A percentile compares a stretch with the other conserved stretches of the same genome.
phyloP scores from a whole-genome alignment of 1,140 invertebrate species.

The Eumeta japonica region DNA sequence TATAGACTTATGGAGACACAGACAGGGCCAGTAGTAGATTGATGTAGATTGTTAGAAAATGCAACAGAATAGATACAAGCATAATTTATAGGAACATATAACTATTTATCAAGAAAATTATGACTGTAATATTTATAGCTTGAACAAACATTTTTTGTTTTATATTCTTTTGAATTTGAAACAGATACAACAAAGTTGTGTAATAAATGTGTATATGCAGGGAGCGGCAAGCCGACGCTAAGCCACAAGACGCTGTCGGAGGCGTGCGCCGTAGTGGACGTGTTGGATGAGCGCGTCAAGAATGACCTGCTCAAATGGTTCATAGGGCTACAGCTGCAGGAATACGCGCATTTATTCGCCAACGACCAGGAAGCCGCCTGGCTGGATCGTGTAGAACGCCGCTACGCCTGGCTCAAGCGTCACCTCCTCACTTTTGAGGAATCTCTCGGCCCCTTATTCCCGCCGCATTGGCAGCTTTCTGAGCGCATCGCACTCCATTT shows the following conservation, averaged over 20 bases:
- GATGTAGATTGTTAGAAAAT: no score
- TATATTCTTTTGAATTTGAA: no score
- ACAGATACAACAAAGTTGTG: no score
- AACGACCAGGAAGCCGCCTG: slow-evolving; percentile 92
- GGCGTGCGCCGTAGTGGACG: slow-evolving; percentile 89
- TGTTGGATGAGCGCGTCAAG: slow-evolving; percentile 88
- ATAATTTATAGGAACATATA: no score
- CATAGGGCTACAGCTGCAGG: slow-evolving; percentile 65
- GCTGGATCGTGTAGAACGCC: slow-evolving; percentile 93
- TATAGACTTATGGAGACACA: no score
- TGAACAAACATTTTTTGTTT: no score
- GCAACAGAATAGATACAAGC: no score
- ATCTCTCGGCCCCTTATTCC: slow-evolving; percentile 87
- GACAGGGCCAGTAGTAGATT: no score
- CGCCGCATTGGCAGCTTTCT: slow-evolving; percentile 90
- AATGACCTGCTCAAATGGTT: slow-evolving; percentile 91
- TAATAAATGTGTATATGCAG: slow-evolving; percentile 8
- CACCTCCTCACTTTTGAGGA: slow-evolving; percentile 96
- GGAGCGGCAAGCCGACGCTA: slow-evolving; percentile 67
- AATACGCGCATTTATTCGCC: slow-evolving; percentile 89
- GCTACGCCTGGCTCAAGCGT: slow-evolving; percentile 96
- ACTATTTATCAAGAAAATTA: no score
- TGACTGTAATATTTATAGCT: no score
- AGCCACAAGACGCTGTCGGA: slow-evolving; percentile 76
- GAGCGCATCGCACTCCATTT: slow-evolving; percentile 92